Base-by-base conservation (phyloP, 2,888 invertebrate species). In the Belgica antarctica region DNA sequence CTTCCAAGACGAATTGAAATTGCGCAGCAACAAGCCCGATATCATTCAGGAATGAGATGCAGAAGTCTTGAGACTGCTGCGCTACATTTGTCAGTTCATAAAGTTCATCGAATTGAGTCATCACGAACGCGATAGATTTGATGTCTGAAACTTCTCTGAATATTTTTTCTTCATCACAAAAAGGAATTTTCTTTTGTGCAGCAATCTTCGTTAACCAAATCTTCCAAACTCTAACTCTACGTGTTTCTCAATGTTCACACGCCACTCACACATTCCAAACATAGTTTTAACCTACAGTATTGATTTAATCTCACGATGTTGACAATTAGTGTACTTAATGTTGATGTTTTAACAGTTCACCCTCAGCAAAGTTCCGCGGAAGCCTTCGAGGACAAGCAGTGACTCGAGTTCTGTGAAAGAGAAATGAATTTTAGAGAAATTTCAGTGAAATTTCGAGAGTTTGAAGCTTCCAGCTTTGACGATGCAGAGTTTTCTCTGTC, bases 1-100 rank as follows among this genome's bases (percentile, higher is more conserved):
- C 24, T 65, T 65, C 46, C 65, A 65, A 17, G 65, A 65, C 28
- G 65, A 65, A 15, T n/a, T 65, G 1, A 65, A 65, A 17, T 12
- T 65, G 3, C 36, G 24, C 1, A n/a, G n/a, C n/a, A n/a, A n/a
- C n/a, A 65, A 65, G 36, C 65, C 65, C 1, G 65, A 65, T n/a
- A 25, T 65, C 8, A 65, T 65, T 47, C 17, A 15, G 41, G 65
- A 65, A 65, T 65, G 65, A 65, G 65, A 65, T 27, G 27, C 47
- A 47, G 25, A 22, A 22, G 24, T 65, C n/a, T 5, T 65, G 2
- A 24, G 27, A 15, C 65, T 65, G 27, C 65, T 63, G 7, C 15
- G 15, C 41, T 24, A 25, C 3, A 46, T 65, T 27, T 12, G 28
- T 27, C 3, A 25, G 5, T 47, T 65, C 27, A 25, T 65, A 8